Percentiles rank a stretch among this genome's conserved stretches.
Conservation (phyloP, 2,113 vertebrate species). For the Phyllostomus discolor region DNA sequence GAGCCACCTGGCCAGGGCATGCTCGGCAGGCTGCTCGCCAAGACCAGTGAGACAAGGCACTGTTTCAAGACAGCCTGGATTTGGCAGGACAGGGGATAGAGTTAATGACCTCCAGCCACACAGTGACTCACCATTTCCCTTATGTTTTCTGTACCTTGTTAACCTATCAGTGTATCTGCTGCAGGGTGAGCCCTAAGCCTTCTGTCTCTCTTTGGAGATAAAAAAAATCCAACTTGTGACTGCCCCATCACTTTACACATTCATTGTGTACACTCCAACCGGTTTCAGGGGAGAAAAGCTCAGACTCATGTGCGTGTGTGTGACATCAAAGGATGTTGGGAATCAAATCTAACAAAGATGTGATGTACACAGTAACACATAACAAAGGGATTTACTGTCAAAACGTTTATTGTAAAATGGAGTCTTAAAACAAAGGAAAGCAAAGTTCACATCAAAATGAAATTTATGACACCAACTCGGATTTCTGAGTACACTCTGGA, state of each 20-base stretch:
- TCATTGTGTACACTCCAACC: slow-evolving; percentile 45
- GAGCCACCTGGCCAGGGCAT: too few species aligned
- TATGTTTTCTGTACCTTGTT: slow-evolving; percentile 40
- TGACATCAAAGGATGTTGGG: slow-evolving; percentile 45
- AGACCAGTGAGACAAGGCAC: background rate
- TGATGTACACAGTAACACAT: slow-evolving; percentile 79
- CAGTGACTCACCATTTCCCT: slow-evolving; percentile 3
- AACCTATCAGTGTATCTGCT: slow-evolving; percentile 36
- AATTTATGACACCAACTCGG: slow-evolving; percentile 79
- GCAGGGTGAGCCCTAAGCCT: slow-evolving; percentile 22
- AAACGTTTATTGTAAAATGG: slow-evolving; percentile 91
- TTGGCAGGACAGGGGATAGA: slow-evolving; percentile 30
- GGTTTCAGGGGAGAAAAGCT: slow-evolving; percentile 25
- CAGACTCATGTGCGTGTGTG: background rate
- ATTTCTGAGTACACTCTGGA: slow-evolving; percentile 77
- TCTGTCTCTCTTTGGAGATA: slow-evolving; percentile 45
- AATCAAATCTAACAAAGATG: slow-evolving; percentile 40
- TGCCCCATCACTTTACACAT: slow-evolving; percentile 43
- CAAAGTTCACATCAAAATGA: slow-evolving; percentile 82
- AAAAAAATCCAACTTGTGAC: background rate
- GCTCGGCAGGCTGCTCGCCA: background rate
- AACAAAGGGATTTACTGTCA: slow-evolving; percentile 84
- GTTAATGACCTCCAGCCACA: slow-evolving; percentile 47
- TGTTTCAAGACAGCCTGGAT: background rate
- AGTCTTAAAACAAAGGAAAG: slow-evolving; percentile 82